Evolutionary conservation across 2,888 invertebrate species (phyloP), one percentile per base, ranked within the genome.

Genomic region (Temnothorax unifasciatus): DNA sequence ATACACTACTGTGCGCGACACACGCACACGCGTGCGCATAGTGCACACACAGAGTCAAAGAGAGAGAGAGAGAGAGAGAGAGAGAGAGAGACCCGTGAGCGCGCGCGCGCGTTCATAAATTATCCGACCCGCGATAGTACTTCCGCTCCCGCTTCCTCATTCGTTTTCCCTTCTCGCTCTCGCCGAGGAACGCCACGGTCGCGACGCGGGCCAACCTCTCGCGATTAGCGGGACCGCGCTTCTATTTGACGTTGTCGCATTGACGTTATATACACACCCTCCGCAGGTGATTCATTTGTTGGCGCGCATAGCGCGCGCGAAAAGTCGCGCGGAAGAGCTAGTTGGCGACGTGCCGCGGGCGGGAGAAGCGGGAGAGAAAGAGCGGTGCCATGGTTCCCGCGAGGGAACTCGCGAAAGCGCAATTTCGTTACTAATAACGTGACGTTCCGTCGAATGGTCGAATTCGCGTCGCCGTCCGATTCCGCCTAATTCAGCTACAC

Each of bases 91-190:
- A 34, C 5, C 34, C 34, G 34, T 59, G 54, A 25, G 9, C 9
- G 63, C 52, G 50, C 73, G 41, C 54, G 38, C 54, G n/a, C 11
- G 76, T 83, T 87, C 85, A 85, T 84, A 85, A 89, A 89, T 89
- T 86, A 86, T 50, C 83, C 71, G 85, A 90, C 21, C 21, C 57
- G 54, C 54, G 38, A n/a, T 77, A 79, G 74, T 83, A 86, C 89
- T 86, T 90, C 86, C 89, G 87, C 85, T 85, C 89, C 82, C 90
- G 88, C 88, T 90, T 84, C 69, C 75, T 87, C 68, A 63, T 84
- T 77, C 74, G 88, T 87, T 84, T 13, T 85, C 74, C 68, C 50
- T 54, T 44, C 29, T 29, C 29, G 29, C 29, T 29, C 29, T 29
- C 29, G 29, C 29, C 29, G 29, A 3, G 29, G 29, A 29, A 29